phyloP scores from a whole-genome alignment of 1,140 invertebrate species.

The Penaeus indicus region DNA sequence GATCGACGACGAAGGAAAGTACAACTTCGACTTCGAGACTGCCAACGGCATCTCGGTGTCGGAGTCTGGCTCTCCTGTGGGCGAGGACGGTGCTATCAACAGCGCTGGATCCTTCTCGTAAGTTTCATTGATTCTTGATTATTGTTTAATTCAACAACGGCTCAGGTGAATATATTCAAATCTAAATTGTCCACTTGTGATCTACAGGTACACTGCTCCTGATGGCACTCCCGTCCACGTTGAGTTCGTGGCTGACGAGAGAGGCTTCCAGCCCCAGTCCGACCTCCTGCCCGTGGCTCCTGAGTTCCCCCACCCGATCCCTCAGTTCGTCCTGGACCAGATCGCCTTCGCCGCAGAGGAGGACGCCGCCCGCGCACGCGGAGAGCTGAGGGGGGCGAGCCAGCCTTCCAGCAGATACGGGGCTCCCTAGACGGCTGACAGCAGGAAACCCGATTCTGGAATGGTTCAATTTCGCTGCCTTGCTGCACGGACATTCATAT shows the following conservation, averaged over 20 bases:
- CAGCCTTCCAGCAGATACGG: not conserved
- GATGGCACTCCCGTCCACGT: constrained; percentile 26
- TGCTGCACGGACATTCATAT: not conserved
- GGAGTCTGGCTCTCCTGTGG: not conserved
- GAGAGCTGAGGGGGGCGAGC: not conserved
- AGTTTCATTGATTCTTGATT: too few relatives aligned
- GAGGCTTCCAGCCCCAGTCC: constrained; percentile 34
- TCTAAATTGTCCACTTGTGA: not conserved
- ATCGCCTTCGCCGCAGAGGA: constrained; percentile 39
- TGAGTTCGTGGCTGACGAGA: constrained; percentile 35
- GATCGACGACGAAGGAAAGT: not conserved
- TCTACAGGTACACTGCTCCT: constrained; percentile 31
- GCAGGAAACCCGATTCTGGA: too few relatives aligned
- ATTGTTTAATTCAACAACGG: too few relatives aligned
- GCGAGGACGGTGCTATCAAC: not conserved
- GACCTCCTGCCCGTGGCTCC: constrained; percentile 40
- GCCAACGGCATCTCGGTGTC: too few relatives aligned
- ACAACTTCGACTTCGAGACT: too few relatives aligned
- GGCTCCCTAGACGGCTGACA: not conserved
- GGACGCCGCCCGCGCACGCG: constrained; percentile 15
- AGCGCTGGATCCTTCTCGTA: not conserved
- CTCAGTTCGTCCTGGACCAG: constrained; percentile 63
- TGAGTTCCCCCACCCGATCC: constrained; percentile 54
- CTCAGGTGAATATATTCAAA: too few relatives aligned
- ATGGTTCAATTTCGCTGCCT: too few relatives aligned